These are phyloP conservation scores for Dinothrombium tinctorium DNA, from an alignment of 1,140 invertebrate species.

Conservation along the genomic window DNA sequence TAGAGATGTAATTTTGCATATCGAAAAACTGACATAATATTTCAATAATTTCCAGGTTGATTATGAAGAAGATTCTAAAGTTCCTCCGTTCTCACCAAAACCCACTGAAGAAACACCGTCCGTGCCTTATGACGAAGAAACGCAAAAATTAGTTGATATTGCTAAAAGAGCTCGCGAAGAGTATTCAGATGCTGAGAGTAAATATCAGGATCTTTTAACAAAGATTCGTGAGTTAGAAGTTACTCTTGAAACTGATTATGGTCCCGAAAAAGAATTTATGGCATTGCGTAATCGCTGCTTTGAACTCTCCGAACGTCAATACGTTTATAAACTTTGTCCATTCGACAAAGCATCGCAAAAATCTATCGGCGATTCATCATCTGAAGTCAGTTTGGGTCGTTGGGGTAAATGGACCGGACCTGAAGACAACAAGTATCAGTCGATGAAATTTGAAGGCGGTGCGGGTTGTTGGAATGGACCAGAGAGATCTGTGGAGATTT, in stretches of 20 bases:
- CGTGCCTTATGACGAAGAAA: slow-evolving; percentile 64
- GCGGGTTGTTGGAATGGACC: slow-evolving; percentile 94
- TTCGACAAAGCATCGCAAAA: slow-evolving; percentile 68
- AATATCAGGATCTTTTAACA: slow-evolving; percentile 21
- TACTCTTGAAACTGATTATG: slow-evolving; percentile 60
- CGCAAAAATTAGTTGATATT: slow-evolving; percentile 53
- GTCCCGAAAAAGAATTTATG: slow-evolving; percentile 64
- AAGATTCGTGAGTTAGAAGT: slow-evolving; percentile 11
- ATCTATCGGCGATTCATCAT: too few species aligned
- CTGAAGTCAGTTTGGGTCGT: too few species aligned
- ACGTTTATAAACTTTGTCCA: slow-evolving; percentile 78
- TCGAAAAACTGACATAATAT: too few species aligned
- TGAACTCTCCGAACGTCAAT: slow-evolving; percentile 75
- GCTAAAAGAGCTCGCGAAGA: slow-evolving; percentile 53
- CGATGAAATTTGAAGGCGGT: slow-evolving; percentile 40
- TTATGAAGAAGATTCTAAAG: too few species aligned
- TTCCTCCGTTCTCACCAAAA: too few species aligned
- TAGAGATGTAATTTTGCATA: too few species aligned
- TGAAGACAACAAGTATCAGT: slow-evolving; percentile 44
- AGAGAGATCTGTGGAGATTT: slow-evolving; percentile 45
- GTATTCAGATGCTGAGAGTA: slow-evolving; percentile 48
- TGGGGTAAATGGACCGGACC: slow-evolving; percentile 70
- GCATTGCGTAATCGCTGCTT: slow-evolving; percentile 71
- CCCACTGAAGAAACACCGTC: slow-evolving; percentile 19
- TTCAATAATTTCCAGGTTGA: too few species aligned